Conservation (phyloP, 2,888 invertebrate species). For the Candidula unifasciata region DNA sequence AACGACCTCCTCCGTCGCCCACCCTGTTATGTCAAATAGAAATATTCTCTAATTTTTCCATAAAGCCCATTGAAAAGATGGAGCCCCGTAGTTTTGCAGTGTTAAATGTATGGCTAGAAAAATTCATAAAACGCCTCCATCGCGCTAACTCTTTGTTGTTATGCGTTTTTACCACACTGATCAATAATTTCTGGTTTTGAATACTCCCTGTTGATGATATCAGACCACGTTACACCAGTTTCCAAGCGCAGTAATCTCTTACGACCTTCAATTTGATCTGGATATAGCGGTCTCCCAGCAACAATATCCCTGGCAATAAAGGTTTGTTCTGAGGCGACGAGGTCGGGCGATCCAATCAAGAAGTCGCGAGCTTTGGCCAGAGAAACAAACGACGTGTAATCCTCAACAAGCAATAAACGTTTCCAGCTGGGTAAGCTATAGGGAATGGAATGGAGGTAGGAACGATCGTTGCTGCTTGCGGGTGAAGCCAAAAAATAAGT, state of each 20-base stretch:
- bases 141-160: no score
- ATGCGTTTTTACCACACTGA: no score
- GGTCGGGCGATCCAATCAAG: conserved; percentile 36
- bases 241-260: background rate
- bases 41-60: no score
- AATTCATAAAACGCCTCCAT: no score
- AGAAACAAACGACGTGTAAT: conserved; percentile 45
- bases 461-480: background rate
- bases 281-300: conserved; percentile 24
- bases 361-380: conserved; percentile 39
- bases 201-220: no score
- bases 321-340: background rate
- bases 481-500: background rate
- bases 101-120: no score
- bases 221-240: no score
- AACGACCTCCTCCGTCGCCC: background rate
- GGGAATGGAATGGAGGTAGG: conserved; percentile 21
- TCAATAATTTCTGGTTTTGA: no score
- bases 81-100: no score
- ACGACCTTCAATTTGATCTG: conserved; percentile 32
- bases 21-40: background rate
- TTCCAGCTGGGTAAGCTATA: background rate
- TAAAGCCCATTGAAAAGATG: no score
- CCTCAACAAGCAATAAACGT: conserved; percentile 44
- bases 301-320: conserved; percentile 28